Evolutionary conservation across 1,140 invertebrate genomes (phyloP), one percentile per base, ranked within the genome.

Genomic region (Formica exsecta): DNA sequence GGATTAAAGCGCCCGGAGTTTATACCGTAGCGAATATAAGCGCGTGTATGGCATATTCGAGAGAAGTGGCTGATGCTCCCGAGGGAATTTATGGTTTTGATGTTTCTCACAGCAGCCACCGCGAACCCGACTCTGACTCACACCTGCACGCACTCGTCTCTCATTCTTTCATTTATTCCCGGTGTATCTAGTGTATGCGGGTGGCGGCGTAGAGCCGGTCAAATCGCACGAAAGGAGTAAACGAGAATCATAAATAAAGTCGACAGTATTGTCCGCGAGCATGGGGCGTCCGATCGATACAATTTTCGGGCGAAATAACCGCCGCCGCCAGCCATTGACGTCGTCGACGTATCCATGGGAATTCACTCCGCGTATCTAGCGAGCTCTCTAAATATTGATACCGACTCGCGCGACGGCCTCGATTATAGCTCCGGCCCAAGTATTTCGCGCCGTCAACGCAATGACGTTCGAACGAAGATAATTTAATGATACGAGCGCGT

Each of bases 11-110:
- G 29, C 51, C 48, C 38, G 48, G 38, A 44, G 68, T 74, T 74
- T 73, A 83, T 74, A 11, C 65, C 51, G 36, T 25, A n/a, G 85
- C 73, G 51, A 86, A 87, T 87, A 76, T 68, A 70, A 77, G 41
- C 71, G 44, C 41, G 25, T 83, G 38, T 74, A 57, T 16, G 25
- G 62, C 71, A 44, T 51, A 48, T 62, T 71, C 44, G 85, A 79
- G 71, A 70, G 68, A 59, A 65, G 81, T 51, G 81, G 86, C 51
- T 74, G 32, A 32, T 32, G 76, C 51, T 86, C 66, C 68, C 75
- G 59, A 87, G 79, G 87, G 79, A 89, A 89, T 89, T 87, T 71
- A 89, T 65, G 86, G 54, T 89, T 89, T 87, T 77, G 86, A 87
- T 73, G 86, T 87, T 88, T 89, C 87, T 89, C 87, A 89, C 79